Evolutionary conservation across 2,797 vertebrate genomes (phyloP).

Genomic region (Tachyglossus aculeatus): DNA sequence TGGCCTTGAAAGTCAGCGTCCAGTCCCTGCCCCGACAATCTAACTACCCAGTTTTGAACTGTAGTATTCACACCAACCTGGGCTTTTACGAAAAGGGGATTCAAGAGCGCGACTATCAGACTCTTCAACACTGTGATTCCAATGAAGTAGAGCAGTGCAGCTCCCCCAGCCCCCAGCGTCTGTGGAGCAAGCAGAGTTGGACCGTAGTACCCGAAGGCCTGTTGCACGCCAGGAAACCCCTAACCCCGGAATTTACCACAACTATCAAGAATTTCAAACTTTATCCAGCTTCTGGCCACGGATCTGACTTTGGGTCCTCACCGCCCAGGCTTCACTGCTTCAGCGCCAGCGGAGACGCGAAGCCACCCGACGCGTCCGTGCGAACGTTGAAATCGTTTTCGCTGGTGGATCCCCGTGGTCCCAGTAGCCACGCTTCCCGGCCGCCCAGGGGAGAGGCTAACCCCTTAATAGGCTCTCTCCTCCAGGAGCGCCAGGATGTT

Average conservation of each 20-base stretch:
- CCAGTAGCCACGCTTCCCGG: slow-evolving; percentile 76
- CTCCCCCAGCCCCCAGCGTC: slow-evolving; percentile 75
- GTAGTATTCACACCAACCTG: slow-evolving; percentile 92
- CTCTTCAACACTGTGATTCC: slow-evolving; percentile 71
- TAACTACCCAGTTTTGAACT: slow-evolving; percentile 91
- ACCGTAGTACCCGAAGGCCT: slow-evolving; percentile 69
- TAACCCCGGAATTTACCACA: slow-evolving; percentile 69
- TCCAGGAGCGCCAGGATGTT: slow-evolving; percentile 96
- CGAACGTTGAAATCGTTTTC: slow-evolving; percentile 89
- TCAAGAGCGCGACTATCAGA: slow-evolving; percentile 74
- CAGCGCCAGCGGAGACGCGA: slow-evolving; percentile 67
- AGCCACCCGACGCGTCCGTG: slow-evolving; percentile 73
- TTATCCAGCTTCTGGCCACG: slow-evolving; percentile 76
- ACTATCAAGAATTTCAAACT: slow-evolving; percentile 84
- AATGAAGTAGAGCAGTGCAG: slow-evolving; percentile 69
- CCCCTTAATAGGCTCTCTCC: slow-evolving; percentile 92
- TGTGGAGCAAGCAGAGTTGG: slow-evolving; percentile 79
- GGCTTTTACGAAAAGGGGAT: slow-evolving; percentile 82
- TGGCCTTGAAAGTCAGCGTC: slow-evolving; percentile 95
- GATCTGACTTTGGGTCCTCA: slow-evolving; percentile 72
- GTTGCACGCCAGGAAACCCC: slow-evolving; percentile 63
- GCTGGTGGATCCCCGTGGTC: slow-evolving; percentile 73
- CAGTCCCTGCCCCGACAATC: slow-evolving; percentile 97
- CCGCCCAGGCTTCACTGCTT: slow-evolving; percentile 77
- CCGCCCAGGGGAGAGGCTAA: slow-evolving; percentile 82